Conservation (phyloP, 2,113 vertebrate species). For the Acinonyx jubatus region DNA sequence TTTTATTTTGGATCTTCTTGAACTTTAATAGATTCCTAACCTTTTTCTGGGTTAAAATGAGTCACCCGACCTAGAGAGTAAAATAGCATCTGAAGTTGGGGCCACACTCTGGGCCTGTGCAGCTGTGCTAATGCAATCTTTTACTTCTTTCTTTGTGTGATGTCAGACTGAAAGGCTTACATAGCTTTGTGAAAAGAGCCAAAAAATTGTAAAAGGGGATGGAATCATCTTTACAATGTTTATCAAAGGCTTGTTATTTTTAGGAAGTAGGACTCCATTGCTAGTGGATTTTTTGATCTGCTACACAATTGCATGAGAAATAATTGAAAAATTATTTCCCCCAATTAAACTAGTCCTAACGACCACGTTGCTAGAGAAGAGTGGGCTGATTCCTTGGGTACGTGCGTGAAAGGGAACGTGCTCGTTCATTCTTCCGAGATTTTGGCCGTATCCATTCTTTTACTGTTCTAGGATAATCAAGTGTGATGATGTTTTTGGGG, state of each 20-base stretch:
- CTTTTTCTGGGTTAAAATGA: slow-evolving; percentile 81
- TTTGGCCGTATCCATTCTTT: slow-evolving; percentile 19
- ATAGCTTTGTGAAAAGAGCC: slow-evolving; percentile 73
- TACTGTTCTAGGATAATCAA: not conserved
- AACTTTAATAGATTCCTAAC: slow-evolving; percentile 63
- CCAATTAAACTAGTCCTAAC: slow-evolving; percentile 60
- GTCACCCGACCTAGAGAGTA: slow-evolving; percentile 62
- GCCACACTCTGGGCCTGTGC: not conserved
- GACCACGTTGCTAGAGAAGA: slow-evolving; percentile 64
- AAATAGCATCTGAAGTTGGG: slow-evolving; percentile 23
- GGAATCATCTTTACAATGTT: slow-evolving; percentile 72
- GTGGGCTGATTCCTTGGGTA: slow-evolving; percentile 70
- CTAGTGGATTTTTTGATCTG: slow-evolving; percentile 83
- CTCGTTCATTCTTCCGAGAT: slow-evolving; percentile 47
- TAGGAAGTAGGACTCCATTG: slow-evolving; percentile 76
- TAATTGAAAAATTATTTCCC: slow-evolving; percentile 70
- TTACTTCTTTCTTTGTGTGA: slow-evolving; percentile 57
- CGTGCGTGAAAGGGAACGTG: slow-evolving; percentile 50
- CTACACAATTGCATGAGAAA: slow-evolving; percentile 79
- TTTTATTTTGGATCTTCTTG: slow-evolving; percentile 61
- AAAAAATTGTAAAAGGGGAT: slow-evolving; percentile 64
- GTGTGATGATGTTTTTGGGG: not conserved
- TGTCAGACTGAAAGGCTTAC: slow-evolving; percentile 61
- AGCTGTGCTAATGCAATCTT: slow-evolving; percentile 65
- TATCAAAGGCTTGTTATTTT: slow-evolving; percentile 64